These are phyloP conservation scores for Dunckerocampus dactyliophorus DNA, from an alignment of 2,113 vertebrate species.

Conservation along the genomic window DNA sequence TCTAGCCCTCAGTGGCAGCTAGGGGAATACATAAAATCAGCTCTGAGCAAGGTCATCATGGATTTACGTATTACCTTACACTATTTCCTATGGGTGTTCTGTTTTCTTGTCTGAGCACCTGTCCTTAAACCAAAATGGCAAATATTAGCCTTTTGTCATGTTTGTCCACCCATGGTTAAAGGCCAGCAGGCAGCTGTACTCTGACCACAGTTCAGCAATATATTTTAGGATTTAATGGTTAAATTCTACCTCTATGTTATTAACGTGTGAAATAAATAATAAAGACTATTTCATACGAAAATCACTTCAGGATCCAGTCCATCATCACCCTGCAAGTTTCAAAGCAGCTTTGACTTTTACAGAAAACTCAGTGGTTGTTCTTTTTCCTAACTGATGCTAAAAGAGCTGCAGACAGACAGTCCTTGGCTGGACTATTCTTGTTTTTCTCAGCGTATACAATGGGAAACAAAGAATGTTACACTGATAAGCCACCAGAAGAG, in stretches of 20 bases:
- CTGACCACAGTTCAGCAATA: background rate
- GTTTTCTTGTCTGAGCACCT: too few relatives aligned
- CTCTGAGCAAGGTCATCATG: background rate
- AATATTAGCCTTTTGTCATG: slow-evolving; percentile 10
- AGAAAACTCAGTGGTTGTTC: background rate
- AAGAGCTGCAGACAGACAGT: background rate
- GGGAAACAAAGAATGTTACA: background rate
- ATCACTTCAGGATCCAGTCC: too few relatives aligned
- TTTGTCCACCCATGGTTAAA: slow-evolving; percentile 12
- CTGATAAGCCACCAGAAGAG: background rate
- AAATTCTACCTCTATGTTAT: too few relatives aligned
- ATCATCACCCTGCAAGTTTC: background rate
- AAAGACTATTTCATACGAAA: too few relatives aligned
- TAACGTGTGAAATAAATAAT: too few relatives aligned
- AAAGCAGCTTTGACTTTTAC: background rate
- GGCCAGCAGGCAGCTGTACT: slow-evolving; percentile 14
- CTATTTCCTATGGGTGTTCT: too few relatives aligned
- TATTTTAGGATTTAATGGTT: too few relatives aligned
- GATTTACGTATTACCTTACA: background rate
- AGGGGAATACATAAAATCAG: background rate
- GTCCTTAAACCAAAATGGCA: too few relatives aligned
- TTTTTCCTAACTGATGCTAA: background rate
- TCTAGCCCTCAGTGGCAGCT: too few relatives aligned
- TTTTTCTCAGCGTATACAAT: slow-evolving; percentile 3
- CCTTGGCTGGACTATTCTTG: background rate